Evolutionary conservation across 2,888 invertebrate genomes (phyloP).

Genomic region (Stenodema calcarata): DNA sequence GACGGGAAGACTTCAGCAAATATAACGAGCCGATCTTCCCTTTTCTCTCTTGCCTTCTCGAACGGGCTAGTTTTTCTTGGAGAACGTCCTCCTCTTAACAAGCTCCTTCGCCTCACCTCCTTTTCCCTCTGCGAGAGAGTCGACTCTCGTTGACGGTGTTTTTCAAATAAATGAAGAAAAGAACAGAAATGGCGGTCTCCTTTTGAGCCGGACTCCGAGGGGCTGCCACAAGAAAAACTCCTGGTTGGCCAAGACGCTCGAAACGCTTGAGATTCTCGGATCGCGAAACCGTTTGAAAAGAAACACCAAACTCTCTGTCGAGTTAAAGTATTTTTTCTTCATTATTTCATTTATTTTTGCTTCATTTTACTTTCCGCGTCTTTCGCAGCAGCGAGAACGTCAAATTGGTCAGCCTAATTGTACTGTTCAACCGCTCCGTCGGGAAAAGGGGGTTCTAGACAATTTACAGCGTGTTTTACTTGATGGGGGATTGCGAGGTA

Average conservation of each 20-base stretch:
- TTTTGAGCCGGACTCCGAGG: constrained; percentile 15
- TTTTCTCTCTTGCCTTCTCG: not conserved
- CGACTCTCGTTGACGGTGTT: not conserved
- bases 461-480: constrained; percentile 34
- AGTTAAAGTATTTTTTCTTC: too few species aligned
- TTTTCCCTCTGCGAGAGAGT: not conserved
- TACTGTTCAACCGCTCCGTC: not conserved
- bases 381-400: not conserved
- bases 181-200: constrained; percentile 42
- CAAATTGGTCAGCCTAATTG: constrained; percentile 31
- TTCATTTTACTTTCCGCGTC: not conserved
- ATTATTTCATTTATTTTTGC: too few species aligned
- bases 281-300: constrained; percentile 28
- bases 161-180: constrained; percentile 41
- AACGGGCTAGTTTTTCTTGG: constrained; percentile 33
- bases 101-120: not conserved
- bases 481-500: not conserved
- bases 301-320: constrained; percentile 4
- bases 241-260: not conserved
- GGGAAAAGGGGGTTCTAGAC: not conserved
- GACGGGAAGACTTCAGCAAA: not conserved
- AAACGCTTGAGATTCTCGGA: constrained; percentile 22
- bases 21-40: constrained; percentile 19
- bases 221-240: constrained; percentile 24
- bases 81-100: not conserved